These are phyloP conservation scores for Sceliomorpha sp. DNA, from an alignment of 2,888 invertebrate genomes.

Conservation along the genomic window DNA sequence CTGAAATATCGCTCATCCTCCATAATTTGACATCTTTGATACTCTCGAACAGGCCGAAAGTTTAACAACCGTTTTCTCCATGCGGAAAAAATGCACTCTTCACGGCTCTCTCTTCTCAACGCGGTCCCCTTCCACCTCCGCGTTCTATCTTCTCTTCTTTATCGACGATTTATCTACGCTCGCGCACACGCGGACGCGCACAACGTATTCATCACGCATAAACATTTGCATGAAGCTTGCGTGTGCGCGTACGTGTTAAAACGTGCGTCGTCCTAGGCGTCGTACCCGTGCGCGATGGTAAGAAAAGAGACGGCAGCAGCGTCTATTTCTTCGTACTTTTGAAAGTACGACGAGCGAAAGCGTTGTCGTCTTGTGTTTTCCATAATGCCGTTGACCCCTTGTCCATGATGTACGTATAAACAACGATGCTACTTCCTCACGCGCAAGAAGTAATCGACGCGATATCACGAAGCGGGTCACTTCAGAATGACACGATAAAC, in stretches of 20 bases:
- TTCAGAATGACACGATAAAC: constrained; percentile 21
- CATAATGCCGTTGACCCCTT: constrained; percentile 67
- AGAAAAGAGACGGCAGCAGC: not conserved
- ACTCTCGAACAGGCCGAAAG: too few relatives aligned
- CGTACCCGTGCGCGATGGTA: too few relatives aligned
- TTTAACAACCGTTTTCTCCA: too few relatives aligned
- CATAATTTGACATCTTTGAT: too few relatives aligned
- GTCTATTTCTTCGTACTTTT: constrained; percentile 14
- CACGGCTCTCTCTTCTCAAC: too few relatives aligned
- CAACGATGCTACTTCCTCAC: constrained; percentile 19
- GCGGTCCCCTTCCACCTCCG: too few relatives aligned
- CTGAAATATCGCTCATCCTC: too few relatives aligned
- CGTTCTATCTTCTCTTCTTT: constrained; percentile 13
- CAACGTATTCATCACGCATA: constrained; percentile 10
- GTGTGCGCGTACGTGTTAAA: constrained; percentile 8
- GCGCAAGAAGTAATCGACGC: constrained; percentile 14
- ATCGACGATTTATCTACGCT: constrained; percentile 8
- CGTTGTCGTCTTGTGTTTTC: constrained; percentile 56
- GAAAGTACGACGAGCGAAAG: constrained; percentile 25
- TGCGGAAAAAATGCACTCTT: too few relatives aligned
- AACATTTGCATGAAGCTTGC: constrained; percentile 13
- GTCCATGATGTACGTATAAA: constrained; percentile 39
- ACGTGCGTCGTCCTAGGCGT: too few relatives aligned
- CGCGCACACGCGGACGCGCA: not conserved
- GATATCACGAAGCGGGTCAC: constrained; percentile 23